phyloP scores from a whole-genome alignment of 1,140 invertebrate species.

The Phenacoccus solenopsis region DNA sequence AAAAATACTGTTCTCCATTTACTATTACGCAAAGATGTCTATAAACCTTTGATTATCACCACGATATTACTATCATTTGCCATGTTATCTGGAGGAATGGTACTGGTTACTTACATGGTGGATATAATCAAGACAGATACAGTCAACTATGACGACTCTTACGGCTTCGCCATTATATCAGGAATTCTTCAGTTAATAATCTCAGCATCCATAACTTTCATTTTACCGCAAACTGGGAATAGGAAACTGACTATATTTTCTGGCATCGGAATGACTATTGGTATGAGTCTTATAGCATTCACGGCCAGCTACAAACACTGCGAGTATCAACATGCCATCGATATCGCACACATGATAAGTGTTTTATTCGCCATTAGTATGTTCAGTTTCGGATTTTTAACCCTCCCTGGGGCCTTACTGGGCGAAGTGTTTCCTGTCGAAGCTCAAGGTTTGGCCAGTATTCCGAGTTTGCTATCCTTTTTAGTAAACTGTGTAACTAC shows the following conservation, averaged over 20 bases:
- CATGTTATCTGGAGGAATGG: slow-evolving; percentile 45
- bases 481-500: slow-evolving; percentile 56
- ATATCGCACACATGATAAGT: slow-evolving; percentile 37
- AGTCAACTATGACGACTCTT: slow-evolving; percentile 32
- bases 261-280: slow-evolving; percentile 39
- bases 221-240: slow-evolving; percentile 41
- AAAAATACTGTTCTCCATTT: neutral
- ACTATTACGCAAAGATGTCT: slow-evolving; percentile 20
- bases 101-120: slow-evolving; percentile 53
- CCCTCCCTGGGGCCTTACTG: slow-evolving; percentile 51
- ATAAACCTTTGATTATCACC: slow-evolving; percentile 40
- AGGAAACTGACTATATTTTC: slow-evolving; percentile 38
- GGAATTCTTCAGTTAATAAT: slow-evolving; percentile 40
- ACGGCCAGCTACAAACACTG: no score
- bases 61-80: slow-evolving; percentile 40
- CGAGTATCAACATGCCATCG: slow-evolving; percentile 33
- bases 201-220: slow-evolving; percentile 36
- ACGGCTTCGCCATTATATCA: neutral
- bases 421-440: slow-evolving; percentile 33
- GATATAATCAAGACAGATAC: slow-evolving; percentile 41
- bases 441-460: slow-evolving; percentile 43
- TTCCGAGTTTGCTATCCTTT: slow-evolving; percentile 51
- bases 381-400: slow-evolving; percentile 39
- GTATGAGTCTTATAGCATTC: slow-evolving; percentile 39
- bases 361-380: slow-evolving; percentile 29